These are phyloP conservation scores for Eumeta japonica DNA, from an alignment of 1,140 invertebrate species.

Conservation along the genomic window DNA sequence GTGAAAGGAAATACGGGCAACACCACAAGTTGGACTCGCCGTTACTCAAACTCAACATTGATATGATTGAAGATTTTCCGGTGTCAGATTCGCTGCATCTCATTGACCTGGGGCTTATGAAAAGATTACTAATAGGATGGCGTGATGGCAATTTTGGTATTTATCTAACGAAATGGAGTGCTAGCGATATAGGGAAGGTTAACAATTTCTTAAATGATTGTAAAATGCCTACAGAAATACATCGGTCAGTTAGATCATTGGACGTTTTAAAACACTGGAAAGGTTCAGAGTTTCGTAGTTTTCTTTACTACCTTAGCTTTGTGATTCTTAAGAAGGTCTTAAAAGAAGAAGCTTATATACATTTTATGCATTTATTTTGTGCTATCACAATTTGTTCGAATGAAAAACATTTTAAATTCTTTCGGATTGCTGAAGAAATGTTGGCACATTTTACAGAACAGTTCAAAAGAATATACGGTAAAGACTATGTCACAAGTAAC, in stretches of 20 bases:
- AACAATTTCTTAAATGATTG: slow-evolving; percentile 5
- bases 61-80: too few species aligned
- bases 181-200: slow-evolving; percentile 5
- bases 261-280: slow-evolving; percentile 8
- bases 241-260: slow-evolving; percentile 4
- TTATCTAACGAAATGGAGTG: not conserved
- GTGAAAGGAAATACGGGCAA: slow-evolving; percentile 11
- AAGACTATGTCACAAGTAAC: slow-evolving; percentile 18
- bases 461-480: slow-evolving; percentile 14
- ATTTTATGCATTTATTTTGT: slow-evolving; percentile 8
- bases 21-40: slow-evolving; percentile 19
- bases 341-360: slow-evolving; percentile 2
- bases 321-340: slow-evolving; percentile 3
- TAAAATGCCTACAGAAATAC: too few species aligned
- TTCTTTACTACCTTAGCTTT: slow-evolving; percentile 7
- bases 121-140: slow-evolving; percentile 2
- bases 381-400: slow-evolving; percentile 11
- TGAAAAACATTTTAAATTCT: slow-evolving; percentile 10
- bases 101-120: not conserved
- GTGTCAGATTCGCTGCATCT: too few species aligned
- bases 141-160: slow-evolving; percentile 1
- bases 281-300: slow-evolving; percentile 9
- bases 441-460: slow-evolving; percentile 8
- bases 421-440: slow-evolving; percentile 10
- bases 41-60: slow-evolving; percentile 13